phyloP scores from a whole-genome alignment of 2,797 vertebrate species.

The Scomberomorus guttatus region DNA sequence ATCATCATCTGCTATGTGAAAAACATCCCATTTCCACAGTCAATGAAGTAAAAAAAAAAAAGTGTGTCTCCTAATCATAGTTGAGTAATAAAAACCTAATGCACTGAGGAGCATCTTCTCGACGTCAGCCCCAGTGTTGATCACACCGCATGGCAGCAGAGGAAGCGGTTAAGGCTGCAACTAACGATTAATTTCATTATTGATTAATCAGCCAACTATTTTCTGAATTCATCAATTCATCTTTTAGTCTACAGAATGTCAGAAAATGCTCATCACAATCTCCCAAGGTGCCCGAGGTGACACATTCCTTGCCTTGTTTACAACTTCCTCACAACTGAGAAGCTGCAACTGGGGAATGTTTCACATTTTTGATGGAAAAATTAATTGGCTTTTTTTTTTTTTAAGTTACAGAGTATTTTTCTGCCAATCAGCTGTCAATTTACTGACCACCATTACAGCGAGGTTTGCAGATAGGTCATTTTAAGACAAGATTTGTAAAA shows the following conservation, averaged over 20 bases:
- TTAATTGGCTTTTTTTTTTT: too few species aligned
- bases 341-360: neutral
- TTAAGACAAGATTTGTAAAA: neutral
- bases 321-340: neutral
- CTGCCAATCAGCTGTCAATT: too few species aligned
- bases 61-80: too few species aligned
- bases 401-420: too few species aligned
- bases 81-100: neutral
- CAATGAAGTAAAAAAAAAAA: constrained; percentile 11
- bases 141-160: constrained; percentile 20
- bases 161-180: neutral
- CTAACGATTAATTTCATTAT: too few species aligned
- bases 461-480: neutral
- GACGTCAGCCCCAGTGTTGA: neutral
- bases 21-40: constrained; percentile 11
- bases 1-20: neutral
- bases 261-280: too few species aligned
- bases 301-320: neutral
- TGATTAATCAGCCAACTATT: too few species aligned
- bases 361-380: too few species aligned
- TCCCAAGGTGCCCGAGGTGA: neutral
- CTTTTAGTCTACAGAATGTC: too few species aligned
- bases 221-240: too few species aligned
- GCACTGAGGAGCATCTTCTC: constrained; percentile 21
- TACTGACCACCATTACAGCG: neutral